Percentiles rank a stretch among this genome's conserved stretches.
Conservation (phyloP, 1,140 invertebrate genomes). For the Gryllus bimaculatus region DNA sequence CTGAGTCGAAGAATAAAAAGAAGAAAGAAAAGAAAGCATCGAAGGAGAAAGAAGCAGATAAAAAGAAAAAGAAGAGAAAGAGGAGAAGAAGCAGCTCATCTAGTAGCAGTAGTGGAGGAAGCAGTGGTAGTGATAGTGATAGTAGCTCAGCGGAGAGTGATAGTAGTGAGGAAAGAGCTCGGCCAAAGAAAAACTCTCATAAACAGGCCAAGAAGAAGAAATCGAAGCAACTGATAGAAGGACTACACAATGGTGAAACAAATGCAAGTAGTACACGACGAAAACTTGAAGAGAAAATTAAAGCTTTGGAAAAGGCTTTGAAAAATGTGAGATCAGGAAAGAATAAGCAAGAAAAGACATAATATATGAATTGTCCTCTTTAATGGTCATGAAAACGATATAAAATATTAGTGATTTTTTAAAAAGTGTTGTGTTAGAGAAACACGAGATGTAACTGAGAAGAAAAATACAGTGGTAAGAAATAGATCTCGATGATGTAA, state of each 20-base stretch:
- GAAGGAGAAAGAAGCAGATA: neutral
- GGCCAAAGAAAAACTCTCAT: neutral
- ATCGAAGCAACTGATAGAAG: neutral
- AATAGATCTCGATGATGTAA: no score
- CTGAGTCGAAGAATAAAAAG: neutral
- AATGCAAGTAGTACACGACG: neutral
- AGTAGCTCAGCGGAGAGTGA: neutral
- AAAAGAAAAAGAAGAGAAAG: constrained; percentile 7
- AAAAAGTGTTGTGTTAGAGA: no score
- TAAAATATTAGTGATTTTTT: no score
- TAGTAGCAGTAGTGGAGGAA: neutral
- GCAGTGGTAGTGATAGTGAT: neutral
- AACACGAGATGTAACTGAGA: no score
- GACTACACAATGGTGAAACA: neutral
- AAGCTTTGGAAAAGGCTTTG: neutral
- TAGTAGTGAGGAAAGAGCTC: neutral
- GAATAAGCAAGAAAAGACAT: neutral
- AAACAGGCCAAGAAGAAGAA: neutral
- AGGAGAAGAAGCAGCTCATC: neutral
- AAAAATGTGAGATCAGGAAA: neutral
- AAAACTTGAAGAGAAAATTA: neutral
- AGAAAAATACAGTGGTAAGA: no score
- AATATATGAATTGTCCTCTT: no score
- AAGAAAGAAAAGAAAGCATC: neutral
- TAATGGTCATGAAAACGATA: no score